Evolutionary conservation across 2,888 invertebrate genomes (phyloP).

Genomic region (Mayetiola destructor): DNA sequence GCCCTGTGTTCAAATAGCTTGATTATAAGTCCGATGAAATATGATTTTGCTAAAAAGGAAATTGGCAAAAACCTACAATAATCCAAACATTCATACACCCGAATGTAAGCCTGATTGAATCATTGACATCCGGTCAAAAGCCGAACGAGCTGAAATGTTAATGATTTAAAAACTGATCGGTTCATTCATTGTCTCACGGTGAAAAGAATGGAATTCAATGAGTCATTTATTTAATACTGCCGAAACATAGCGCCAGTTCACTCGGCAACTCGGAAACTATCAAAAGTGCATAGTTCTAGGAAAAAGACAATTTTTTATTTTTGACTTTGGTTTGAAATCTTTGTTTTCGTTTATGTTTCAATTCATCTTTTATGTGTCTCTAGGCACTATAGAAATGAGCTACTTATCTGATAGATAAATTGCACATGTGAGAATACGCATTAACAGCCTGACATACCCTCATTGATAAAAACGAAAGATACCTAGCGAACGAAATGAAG

Average conservation of each 20-base stretch:
- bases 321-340: neutral
- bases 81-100: no score
- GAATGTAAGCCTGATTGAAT: no score
- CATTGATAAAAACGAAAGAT: neutral
- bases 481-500: neutral
- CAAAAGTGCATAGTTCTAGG: neutral
- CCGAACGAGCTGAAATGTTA: no score
- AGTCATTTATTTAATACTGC: neutral
- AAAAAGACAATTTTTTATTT: neutral
- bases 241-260: constrained; percentile 6
- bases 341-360: neutral
- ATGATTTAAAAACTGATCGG: no score
- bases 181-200: constrained; percentile 8
- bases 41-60: no score
- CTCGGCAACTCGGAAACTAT: neutral
- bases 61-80: no score
- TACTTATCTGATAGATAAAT: neutral
- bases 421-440: constrained; percentile 1
- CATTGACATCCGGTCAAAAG: no score
- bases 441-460: neutral
- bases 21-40: no score
- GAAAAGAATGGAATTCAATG: constrained; percentile 1
- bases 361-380: neutral
- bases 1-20: no score
- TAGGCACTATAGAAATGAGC: neutral